phyloP scores from a whole-genome alignment of 2,113 vertebrate species.

The Hippocampus abdominalis region DNA sequence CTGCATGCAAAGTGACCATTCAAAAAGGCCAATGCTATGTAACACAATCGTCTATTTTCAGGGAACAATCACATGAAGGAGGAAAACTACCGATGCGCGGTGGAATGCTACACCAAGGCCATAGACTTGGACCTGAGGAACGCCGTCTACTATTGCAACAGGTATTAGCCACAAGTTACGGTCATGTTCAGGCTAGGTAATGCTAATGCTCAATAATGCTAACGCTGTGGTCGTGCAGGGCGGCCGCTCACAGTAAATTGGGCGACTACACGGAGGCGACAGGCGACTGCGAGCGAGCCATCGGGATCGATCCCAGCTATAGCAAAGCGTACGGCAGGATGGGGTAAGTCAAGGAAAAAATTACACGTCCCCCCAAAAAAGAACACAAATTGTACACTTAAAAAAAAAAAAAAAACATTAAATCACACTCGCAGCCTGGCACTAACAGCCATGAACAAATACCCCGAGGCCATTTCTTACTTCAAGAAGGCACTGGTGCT shows the following conservation, averaged over 20 bases:
- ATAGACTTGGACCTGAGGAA: constrained; percentile 92
- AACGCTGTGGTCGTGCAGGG: constrained; percentile 67
- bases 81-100: constrained; percentile 88
- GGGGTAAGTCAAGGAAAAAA: constrained; percentile 78
- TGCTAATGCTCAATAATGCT: not conserved
- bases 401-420: not conserved
- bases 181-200: not conserved
- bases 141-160: constrained; percentile 96
- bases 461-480: constrained; percentile 89
- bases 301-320: constrained; percentile 90
- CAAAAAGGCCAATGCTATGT: not conserved
- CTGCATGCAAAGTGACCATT: not conserved
- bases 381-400: not conserved
- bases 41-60: constrained; percentile 51
- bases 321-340: constrained; percentile 97
- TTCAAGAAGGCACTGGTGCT: constrained; percentile 94
- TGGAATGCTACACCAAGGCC: constrained; percentile 91
- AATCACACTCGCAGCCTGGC: constrained; percentile 75
- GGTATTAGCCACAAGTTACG: constrained; percentile 64
- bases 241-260: constrained; percentile 94
- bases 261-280: constrained; percentile 88
- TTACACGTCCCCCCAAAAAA: not conserved
- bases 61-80: constrained; percentile 99
- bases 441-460: constrained; percentile 90
- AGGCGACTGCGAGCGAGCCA: constrained; percentile 90